phyloP scores from a whole-genome alignment of 2,113 vertebrate genomes.

The Actenoides hombroni region DNA sequence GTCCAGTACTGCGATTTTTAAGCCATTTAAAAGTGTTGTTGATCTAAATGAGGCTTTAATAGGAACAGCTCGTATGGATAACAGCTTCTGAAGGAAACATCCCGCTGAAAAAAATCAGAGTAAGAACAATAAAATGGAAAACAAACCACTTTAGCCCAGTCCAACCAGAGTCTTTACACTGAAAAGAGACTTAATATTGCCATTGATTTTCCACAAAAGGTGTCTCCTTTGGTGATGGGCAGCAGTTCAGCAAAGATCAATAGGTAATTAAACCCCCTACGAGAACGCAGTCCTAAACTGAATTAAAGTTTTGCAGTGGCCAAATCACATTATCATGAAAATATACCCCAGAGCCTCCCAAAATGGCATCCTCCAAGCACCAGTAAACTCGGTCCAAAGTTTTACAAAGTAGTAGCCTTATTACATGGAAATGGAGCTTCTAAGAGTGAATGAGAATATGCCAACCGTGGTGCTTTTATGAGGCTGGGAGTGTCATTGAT shows the following conservation, averaged over 20 bases:
- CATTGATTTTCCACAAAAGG: slow-evolving; percentile 49
- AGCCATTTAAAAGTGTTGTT: background rate
- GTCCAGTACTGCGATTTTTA: background rate
- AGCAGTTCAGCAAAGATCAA: slow-evolving; percentile 51
- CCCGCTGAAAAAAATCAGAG: background rate
- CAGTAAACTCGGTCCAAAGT: background rate
- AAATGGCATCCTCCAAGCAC: background rate
- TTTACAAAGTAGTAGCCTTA: background rate
- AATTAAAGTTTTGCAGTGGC: slow-evolving; percentile 3
- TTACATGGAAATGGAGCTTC: background rate
- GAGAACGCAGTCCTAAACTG: background rate
- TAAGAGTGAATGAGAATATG: background rate
- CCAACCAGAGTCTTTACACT: background rate
- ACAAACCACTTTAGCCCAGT: background rate
- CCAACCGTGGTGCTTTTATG: background rate
- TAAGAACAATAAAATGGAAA: background rate
- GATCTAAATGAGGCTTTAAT: background rate
- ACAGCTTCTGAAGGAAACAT: background rate
- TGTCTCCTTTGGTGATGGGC: slow-evolving; percentile 35
- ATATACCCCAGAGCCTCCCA: background rate
- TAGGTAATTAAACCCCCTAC: slow-evolving; percentile 50
- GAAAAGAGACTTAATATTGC: slow-evolving; percentile 43
- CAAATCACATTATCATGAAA: background rate
- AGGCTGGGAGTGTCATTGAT: background rate
- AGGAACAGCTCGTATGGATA: background rate